A percentile compares a stretch with the other conserved stretches of the same genome.
Evolutionary conservation across 2,797 vertebrate species (phyloP).

Genomic region (Peromyscus nudipes): DNA sequence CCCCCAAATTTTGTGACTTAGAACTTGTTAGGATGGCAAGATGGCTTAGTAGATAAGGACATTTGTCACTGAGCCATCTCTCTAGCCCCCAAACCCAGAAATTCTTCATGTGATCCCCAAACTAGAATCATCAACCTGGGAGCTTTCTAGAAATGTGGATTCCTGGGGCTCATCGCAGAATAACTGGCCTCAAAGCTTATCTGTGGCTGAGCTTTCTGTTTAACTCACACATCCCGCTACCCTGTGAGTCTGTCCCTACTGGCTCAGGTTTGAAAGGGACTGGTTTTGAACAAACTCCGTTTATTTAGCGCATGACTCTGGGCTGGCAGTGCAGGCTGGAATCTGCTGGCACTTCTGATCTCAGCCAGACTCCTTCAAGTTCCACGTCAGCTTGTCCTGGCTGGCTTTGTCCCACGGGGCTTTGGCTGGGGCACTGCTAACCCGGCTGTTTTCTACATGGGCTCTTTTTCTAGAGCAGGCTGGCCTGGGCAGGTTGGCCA

Average conservation of each 20-base stretch:
- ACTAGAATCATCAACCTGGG: slow-evolving; percentile 7
- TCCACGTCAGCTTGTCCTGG: not conserved
- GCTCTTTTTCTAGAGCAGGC: not conserved
- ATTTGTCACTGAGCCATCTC: not conserved
- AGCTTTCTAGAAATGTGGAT: not conserved
- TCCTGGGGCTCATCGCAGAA: not conserved
- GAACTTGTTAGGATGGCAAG: not conserved
- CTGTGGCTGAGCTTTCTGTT: not conserved
- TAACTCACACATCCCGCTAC: not conserved
- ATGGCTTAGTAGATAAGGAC: not conserved
- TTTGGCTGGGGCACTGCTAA: not conserved
- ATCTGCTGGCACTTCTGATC: not conserved
- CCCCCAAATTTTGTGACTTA: not conserved
- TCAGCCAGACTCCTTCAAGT: not conserved
- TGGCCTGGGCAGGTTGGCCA: not conserved
- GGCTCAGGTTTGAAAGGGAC: not conserved
- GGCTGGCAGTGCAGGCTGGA: not conserved
- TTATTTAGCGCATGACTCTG: not conserved
- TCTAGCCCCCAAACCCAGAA: not conserved
- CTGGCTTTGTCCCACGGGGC: not conserved
- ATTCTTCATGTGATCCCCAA: not conserved
- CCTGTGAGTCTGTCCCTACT: not conserved
- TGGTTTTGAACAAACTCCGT: not conserved
- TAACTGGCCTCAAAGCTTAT: not conserved
- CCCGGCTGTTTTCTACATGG: not conserved